phyloP scores from a whole-genome alignment of 2,888 invertebrate species.

The Scelioninae gen. 1 region DNA sequence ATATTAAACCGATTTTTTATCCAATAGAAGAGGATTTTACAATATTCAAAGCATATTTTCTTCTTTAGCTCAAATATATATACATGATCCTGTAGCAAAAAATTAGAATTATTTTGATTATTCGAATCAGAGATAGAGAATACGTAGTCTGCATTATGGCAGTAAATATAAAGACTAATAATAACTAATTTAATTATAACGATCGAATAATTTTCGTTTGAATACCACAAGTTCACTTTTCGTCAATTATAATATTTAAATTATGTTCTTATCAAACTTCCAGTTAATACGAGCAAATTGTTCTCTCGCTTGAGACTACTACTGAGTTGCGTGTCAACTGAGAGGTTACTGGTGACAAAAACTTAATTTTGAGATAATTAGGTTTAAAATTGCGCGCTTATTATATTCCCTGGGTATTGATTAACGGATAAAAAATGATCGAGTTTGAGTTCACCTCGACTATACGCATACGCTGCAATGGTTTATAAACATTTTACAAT shows the following conservation, averaged over 20 bases:
- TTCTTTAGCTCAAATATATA: background rate
- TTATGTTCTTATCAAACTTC: conserved; percentile 7
- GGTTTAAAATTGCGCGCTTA: conserved; percentile 1
- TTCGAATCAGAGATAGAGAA: background rate
- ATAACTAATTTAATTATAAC: background rate
- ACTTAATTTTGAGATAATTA: conserved; percentile 11
- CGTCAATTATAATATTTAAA: too few species aligned
- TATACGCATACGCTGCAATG: too few species aligned
- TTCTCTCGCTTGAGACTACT: conserved; percentile 7
- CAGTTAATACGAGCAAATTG: conserved; percentile 4
- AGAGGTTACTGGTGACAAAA: conserved; percentile 1
- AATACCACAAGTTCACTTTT: background rate
- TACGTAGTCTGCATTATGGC: background rate
- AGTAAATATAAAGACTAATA: background rate
- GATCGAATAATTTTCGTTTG: background rate
- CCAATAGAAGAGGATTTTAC: conserved; percentile 4
- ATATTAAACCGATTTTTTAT: conserved; percentile 19
- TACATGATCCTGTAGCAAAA: background rate
- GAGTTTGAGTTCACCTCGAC: background rate
- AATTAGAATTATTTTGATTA: background rate
- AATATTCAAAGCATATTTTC: conserved; percentile 16
- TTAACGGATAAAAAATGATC: background rate
- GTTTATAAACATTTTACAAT: too few species aligned
- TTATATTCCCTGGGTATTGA: background rate
- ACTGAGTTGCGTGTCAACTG: conserved; percentile 5